These are phyloP conservation scores for Tetranychus urticae DNA, from an alignment of 1,140 invertebrate genomes.

Conservation along the genomic window DNA sequence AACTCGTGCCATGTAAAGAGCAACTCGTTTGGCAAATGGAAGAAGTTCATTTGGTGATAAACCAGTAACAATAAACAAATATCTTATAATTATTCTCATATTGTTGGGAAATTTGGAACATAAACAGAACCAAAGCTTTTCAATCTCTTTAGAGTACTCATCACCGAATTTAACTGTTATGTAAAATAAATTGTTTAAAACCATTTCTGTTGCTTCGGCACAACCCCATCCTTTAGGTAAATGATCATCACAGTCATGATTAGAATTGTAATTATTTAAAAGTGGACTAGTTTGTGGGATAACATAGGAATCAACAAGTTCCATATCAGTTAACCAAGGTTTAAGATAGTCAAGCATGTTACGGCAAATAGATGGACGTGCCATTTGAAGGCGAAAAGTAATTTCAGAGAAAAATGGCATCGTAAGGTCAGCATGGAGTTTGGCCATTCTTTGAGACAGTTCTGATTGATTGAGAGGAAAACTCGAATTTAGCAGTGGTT, in stretches of 20 bases:
- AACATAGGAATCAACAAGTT: conserved; percentile 84
- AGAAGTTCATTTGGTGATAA: conserved; percentile 80
- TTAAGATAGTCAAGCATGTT: conserved; percentile 69
- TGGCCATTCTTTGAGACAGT: conserved; percentile 67
- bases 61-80: conserved; percentile 82
- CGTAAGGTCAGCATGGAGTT: conserved; percentile 80
- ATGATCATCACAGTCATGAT: background rate
- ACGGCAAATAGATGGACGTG: conserved; percentile 62
- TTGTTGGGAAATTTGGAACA: conserved; percentile 91
- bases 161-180: conserved; percentile 93
- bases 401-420: conserved; percentile 99
- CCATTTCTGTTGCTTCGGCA: conserved; percentile 96
- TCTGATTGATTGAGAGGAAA: conserved; percentile 78
- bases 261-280: conserved; percentile 3
- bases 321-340: conserved; percentile 96
- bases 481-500: background rate
- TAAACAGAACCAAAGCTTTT: conserved; percentile 80
- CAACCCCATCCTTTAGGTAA: conserved; percentile 60
- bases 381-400: conserved; percentile 85
- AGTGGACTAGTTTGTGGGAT: conserved; percentile 35
- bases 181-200: conserved; percentile 94
- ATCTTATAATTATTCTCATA: conserved; percentile 87
- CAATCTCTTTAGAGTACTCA: conserved; percentile 78
- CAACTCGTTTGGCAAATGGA: conserved; percentile 72
- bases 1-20: conserved; percentile 66